Base-by-base conservation (phyloP, 2,797 vertebrate species). In the Gila robusta region DNA sequence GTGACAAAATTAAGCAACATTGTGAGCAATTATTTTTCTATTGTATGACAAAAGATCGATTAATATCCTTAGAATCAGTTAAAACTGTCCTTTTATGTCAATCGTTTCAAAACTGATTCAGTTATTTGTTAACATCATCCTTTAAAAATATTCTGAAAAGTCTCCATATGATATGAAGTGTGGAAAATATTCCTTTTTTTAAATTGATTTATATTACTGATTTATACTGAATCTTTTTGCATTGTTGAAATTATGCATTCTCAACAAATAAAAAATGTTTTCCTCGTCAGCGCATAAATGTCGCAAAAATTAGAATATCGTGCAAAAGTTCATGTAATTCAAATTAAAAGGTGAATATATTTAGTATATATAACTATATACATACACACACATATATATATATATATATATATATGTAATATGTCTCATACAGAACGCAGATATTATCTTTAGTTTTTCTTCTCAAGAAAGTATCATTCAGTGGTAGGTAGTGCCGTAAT, bases 371-470 rank as follows among this genome's bases (percentile, higher is more conserved):
- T 32, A 32, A 32, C 2, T 32, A 32, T 32, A 32, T 32, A 32
- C 28, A 32, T 32, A 32, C 28, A 32, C 2, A 32, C 28, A 32
- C 28, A 32, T 32, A 32, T 32, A 32, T 32, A 32, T 32, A 32
- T 32, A 32, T 32, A 32, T 32, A 32, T 32, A 32, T 32, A 32
- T 32, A 32, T 32, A 32, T 32, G 2, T 32, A 32, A 21, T 21
- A 54, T 35, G 35, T 35, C 3, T 76, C 6, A 37, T 37, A 8
- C 73, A 77, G 32, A 76, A 76, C 14, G 11, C 32, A 56, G 7
- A 77, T 77, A n/a, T 23, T 8, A 56, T 77, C 52, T 77, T 52
- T 1, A 52, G 5, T 76, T 52, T 76, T 77, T 56, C 49, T n/a
- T 8, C 47, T 11, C 32, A 26, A 2, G n/a, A 64, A 52, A 26